Evolutionary conservation across 2,113 vertebrate species (phyloP), one percentile per base, ranked within the genome.

Genomic region (Nesoenas mayeri): DNA sequence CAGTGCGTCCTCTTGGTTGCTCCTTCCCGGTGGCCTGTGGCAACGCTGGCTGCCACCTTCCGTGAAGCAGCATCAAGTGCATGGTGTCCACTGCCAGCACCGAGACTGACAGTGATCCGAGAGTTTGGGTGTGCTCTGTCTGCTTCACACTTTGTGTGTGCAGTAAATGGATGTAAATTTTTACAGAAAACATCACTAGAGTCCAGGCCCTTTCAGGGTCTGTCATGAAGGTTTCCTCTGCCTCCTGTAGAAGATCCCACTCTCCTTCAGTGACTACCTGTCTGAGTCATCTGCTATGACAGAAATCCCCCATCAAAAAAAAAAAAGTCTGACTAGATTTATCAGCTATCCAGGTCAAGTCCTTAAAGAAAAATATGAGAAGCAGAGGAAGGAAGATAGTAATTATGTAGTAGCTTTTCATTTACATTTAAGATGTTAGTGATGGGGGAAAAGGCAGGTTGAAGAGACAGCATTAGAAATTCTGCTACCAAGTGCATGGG

Each of bases 61-160:
- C 2, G 40, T n/a, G 58, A 66, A 61, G 31, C 32, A 53, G 13
- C 56, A 9, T 44, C 28, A 44, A 47, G 16, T 53, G 36, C 1
- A 1, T 54, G 31, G 24, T 58, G 74, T 62, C 32, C 14, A 12
- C 29, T 50, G 26, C 48, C 40, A 18, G 12, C 12, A 3, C 31
- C 11, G 38, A 69, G 40, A 15, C 1, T 48, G 25, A 56, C 72
- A 22, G 24, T 44, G 53, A 25, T 40, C 47, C 31, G 13, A 18
- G 61, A 29, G n/a, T 8, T 10, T 11, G 12, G 16, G 16, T 75
- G 51, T 71, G n/a, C n/a, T 61, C 9, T 0, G 1, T 53, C 20
- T 48, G 11, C 34, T 69, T 50, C 29, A 31, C 1, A 1, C 42
- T 83, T 44, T 3, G 0, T 19, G 28, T 42, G 10, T 34, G 38